Evolutionary conservation across 1,140 invertebrate species (phyloP).

Genomic region (Diorhabda carinulata): DNA sequence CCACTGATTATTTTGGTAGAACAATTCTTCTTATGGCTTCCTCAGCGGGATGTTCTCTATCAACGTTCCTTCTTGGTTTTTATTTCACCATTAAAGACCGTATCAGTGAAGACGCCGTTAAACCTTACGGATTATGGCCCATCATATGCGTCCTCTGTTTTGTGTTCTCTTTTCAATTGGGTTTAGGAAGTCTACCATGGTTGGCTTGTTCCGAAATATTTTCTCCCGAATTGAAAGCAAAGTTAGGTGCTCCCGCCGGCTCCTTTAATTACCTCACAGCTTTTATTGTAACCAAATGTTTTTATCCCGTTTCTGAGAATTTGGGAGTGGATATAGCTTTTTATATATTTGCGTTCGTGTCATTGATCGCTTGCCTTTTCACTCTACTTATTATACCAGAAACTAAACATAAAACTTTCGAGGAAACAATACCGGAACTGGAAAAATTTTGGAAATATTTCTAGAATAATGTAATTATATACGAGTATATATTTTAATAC

Average conservation of each 20-base stretch:
- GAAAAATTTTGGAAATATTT: too few relatives aligned
- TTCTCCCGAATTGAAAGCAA: slow-evolving; percentile 70
- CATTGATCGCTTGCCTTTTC: slow-evolving; percentile 60
- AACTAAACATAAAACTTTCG: slow-evolving; percentile 70
- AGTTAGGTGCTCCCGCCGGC: slow-evolving; percentile 69
- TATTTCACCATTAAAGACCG: slow-evolving; percentile 55
- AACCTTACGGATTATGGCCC: slow-evolving; percentile 59
- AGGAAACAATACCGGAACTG: slow-evolving; percentile 60
- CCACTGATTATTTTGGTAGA: slow-evolving; percentile 67
- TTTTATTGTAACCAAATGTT: slow-evolving; percentile 78
- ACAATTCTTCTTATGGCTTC: slow-evolving; percentile 67
- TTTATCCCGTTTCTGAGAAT: slow-evolving; percentile 49
- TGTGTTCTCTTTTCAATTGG: slow-evolving; percentile 72
- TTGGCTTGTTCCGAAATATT: slow-evolving; percentile 73
- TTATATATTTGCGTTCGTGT: slow-evolving; percentile 61
- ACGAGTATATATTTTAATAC: too few relatives aligned
- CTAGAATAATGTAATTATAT: too few relatives aligned
- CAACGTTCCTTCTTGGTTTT: slow-evolving; percentile 62
- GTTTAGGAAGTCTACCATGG: slow-evolving; percentile 79
- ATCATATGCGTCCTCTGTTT: slow-evolving; percentile 69
- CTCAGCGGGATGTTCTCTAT: slow-evolving; percentile 59
- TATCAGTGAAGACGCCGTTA: slow-evolving; percentile 27
- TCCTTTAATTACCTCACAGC: slow-evolving; percentile 75
- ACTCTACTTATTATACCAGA: slow-evolving; percentile 66
- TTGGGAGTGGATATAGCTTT: slow-evolving; percentile 58